A percentile compares a stretch with the other conserved stretches of the same genome.
Conservation (phyloP, 1,140 invertebrate genomes). For the Ceratosolen fusciceps region DNA sequence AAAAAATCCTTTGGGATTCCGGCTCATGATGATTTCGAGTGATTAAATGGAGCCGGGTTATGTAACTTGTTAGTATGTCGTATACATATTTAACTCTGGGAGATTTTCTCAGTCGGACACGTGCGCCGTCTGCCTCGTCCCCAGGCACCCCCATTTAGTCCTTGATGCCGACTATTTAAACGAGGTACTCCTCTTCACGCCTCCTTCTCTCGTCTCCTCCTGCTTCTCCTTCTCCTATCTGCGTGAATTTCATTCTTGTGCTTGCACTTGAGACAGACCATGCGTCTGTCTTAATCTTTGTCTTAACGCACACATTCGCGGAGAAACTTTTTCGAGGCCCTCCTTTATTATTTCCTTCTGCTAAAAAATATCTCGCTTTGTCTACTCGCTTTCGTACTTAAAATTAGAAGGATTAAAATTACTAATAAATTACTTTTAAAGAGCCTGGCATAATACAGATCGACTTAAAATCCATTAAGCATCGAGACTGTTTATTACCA, state of each 20-base stretch:
- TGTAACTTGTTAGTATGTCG: slow-evolving; percentile 15
- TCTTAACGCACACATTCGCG: neutral
- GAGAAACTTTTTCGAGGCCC: too few species aligned
- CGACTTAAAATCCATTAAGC: too few species aligned
- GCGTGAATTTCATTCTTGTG: neutral
- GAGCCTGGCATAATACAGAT: too few species aligned
- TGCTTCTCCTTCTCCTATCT: too few species aligned
- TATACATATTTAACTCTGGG: slow-evolving; percentile 27
- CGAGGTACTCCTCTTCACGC: too few species aligned
- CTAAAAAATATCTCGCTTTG: too few species aligned
- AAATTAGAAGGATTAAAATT: too few species aligned
- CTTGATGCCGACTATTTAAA: neutral
- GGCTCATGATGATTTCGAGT: slow-evolving; percentile 10
- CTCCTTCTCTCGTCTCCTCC: too few species aligned
- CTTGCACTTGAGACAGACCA: neutral
- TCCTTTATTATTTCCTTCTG: too few species aligned
- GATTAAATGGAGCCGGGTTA: slow-evolving; percentile 38
- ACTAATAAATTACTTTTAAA: too few species aligned
- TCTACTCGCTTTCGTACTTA: too few species aligned
- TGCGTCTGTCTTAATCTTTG: neutral
- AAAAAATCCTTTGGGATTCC: slow-evolving; percentile 37
- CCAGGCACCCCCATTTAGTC: neutral
- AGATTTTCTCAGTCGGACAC: slow-evolving; percentile 7
- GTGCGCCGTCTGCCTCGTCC: neutral
- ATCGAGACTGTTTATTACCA: too few species aligned